Conservation (phyloP, 2,113 vertebrate species). For the Clarias magur region DNA sequence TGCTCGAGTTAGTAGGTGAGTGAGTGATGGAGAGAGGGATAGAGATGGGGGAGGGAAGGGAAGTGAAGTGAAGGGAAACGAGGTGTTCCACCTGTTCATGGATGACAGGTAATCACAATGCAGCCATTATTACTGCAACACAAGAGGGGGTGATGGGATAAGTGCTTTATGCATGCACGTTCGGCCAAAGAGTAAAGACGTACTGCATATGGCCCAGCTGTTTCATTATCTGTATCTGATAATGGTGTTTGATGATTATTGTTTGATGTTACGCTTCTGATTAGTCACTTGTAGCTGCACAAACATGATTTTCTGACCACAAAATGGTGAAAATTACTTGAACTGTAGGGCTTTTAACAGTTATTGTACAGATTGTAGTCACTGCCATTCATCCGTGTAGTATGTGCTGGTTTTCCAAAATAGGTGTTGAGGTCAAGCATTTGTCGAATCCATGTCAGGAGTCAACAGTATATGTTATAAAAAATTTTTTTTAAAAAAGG, state of each 20-base stretch:
- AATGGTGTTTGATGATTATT: conserved; percentile 11
- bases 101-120: conserved; percentile 44
- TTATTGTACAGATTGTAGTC: neutral
- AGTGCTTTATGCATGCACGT: neutral
- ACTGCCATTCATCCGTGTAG: neutral
- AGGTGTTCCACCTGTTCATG: conserved; percentile 46
- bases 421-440: neutral
- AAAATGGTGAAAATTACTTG: conserved; percentile 3
- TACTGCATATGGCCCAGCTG: conserved; percentile 9
- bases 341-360: neutral
- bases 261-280: conserved; percentile 21
- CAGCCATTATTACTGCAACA: conserved; percentile 35
- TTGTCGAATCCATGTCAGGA: neutral
- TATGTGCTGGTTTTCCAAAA: neutral
- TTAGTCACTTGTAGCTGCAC: conserved; percentile 26
- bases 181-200: neutral
- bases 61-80: neutral
- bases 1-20: conserved; percentile 24
- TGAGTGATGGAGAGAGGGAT: conserved; percentile 23
- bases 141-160: conserved; percentile 24
- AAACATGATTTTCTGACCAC: neutral
- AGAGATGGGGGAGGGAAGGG: neutral
- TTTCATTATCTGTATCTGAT: conserved; percentile 25
- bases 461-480: too few species aligned
- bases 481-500: too few species aligned